Evolutionary conservation across 2,113 vertebrate genomes (phyloP), one percentile per base, ranked within the genome.

Genomic region (Apaloderma vittatum): DNA sequence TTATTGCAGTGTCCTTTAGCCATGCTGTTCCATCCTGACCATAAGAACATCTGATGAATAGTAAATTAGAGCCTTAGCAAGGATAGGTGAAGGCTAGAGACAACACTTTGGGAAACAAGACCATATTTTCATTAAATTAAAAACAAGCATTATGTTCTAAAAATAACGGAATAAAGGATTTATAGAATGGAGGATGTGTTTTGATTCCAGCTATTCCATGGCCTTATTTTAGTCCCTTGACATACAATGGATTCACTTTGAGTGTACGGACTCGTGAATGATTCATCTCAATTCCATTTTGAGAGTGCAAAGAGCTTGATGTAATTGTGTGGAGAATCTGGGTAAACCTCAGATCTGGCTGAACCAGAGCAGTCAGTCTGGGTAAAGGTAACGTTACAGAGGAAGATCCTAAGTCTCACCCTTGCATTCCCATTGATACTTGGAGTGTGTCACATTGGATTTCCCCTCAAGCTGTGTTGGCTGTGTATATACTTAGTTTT

Each of bases 381-480:
- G n/a, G 46, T 27, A 27, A 81, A 20, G 17, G 27, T 6, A 29
- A 48, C 9, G 5, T 14, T 57, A 24, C 19, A 72, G 23, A 17
- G 15, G 34, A 36, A 23, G 59, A 45, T 19, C 20, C 20, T 15
- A 16, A 30, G 8, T 10, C 48, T 77, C 55, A 29, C 40, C 46
- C 26, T 0, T 48, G 27, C 2, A 0, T 72, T 57, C 20, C 30
- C 10, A 10, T 32, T 34, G 17, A 15, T 12, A 4, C 46, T 7
- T 23, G 32, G 6, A 54, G 20, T 7, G 20, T 8, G 46, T 9
- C 4, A 8, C 11, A 3, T 18, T 17, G 55, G 34, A 22, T n/a
- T 74, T 34, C 23, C 3, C 5, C 11, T 77, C 23, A 12, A 29
- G n/a, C 8, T 12, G 7, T 20, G 2, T 34, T 26, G 29, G 34